A percentile compares a stretch with the other conserved stretches of the same genome.
phyloP scores from a whole-genome alignment of 37 sponge, comb jelly and placozoan species.

The Agelas oroides region DNA sequence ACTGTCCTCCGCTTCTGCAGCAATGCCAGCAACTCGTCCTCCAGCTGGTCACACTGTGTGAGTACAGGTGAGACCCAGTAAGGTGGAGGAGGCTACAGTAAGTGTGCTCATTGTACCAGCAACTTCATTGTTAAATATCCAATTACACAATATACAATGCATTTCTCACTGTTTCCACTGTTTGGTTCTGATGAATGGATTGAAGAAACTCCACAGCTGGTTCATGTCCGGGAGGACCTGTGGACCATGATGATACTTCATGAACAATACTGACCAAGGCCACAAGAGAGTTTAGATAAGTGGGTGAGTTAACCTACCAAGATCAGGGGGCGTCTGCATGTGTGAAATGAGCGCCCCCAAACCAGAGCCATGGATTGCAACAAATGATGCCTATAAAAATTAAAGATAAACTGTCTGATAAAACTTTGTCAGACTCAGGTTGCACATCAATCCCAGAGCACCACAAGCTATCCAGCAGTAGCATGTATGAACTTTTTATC shows the following conservation, averaged over 20 bases:
- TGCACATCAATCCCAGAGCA: too few species aligned
- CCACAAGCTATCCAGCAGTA: too few species aligned
- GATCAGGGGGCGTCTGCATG: constrained; percentile 55
- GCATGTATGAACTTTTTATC: too few species aligned
- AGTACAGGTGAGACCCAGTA: too few species aligned
- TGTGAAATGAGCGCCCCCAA: constrained; percentile 46
- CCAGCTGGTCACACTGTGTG: constrained; percentile 79
- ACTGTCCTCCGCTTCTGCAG: constrained; percentile 62
- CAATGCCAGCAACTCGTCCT: constrained; percentile 72
- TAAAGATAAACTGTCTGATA: too few species aligned
- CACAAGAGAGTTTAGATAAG: neutral
- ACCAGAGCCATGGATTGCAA: constrained; percentile 42
- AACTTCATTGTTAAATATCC: too few species aligned
- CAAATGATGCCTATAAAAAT: constrained; percentile 38
- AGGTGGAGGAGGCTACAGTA: neutral
- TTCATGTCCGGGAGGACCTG: constrained; percentile 78
- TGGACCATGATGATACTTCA: neutral
- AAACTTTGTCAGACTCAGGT: too few species aligned
- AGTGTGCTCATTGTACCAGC: neutral
- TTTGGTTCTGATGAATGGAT: constrained; percentile 64
- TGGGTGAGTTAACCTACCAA: constrained; percentile 40
- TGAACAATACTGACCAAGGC: neutral
- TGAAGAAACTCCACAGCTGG: constrained; percentile 78
- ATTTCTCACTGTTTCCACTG: constrained; percentile 71
- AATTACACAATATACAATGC: too few species aligned